phyloP scores from a whole-genome alignment of 2,797 vertebrate species.

The Melopsittacus undulatus region DNA sequence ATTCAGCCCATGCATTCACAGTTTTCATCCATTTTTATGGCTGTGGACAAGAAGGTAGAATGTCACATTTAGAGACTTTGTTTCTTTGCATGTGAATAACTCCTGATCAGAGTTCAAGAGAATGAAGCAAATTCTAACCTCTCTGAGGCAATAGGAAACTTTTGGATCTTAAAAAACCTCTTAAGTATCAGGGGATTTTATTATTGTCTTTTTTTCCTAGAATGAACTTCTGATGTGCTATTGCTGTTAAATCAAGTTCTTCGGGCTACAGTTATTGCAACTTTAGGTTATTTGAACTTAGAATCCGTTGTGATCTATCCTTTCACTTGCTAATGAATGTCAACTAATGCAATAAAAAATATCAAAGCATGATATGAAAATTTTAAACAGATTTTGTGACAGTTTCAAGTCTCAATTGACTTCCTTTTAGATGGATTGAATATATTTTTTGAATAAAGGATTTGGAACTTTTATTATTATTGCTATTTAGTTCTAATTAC shows the following conservation, averaged over 20 bases:
- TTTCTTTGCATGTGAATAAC: neutral
- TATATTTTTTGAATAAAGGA: neutral
- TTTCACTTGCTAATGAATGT: neutral
- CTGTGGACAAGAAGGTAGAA: neutral
- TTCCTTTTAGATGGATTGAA: neutral
- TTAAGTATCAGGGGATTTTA: neutral
- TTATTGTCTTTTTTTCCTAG: neutral
- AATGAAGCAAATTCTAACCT: neutral
- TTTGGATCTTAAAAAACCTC: neutral
- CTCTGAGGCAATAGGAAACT: neutral
- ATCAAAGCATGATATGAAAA: neutral
- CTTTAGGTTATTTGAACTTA: neutral
- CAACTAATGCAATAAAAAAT: neutral
- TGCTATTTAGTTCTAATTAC: neutral
- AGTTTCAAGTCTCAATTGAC: neutral
- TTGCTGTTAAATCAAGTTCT: neutral
- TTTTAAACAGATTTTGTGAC: neutral
- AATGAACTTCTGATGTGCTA: neutral
- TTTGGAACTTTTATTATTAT: neutral
- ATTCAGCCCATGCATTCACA: neutral
- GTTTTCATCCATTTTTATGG: neutral
- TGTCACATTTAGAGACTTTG: neutral
- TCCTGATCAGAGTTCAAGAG: neutral
- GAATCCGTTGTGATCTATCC: neutral
- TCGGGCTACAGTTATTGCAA: neutral